phyloP scores from a whole-genome alignment of 2,113 vertebrate genomes.

The Ondatra zibethicus region DNA sequence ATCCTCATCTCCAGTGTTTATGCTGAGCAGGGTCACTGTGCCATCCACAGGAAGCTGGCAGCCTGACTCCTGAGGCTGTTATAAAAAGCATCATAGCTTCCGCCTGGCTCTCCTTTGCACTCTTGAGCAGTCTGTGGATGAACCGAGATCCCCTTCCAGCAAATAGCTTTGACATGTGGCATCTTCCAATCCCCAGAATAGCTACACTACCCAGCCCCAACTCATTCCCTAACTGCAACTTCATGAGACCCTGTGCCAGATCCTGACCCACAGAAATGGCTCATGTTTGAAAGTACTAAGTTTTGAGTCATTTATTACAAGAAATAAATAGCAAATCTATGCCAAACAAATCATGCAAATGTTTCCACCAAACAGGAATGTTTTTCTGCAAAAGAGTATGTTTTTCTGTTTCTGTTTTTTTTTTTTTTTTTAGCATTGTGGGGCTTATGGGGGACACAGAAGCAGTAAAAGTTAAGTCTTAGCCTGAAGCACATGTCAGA shows the following conservation, averaged over 20 bases:
- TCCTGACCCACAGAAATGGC: not conserved
- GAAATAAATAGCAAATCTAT: not conserved
- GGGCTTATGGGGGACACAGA: not conserved
- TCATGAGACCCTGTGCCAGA: not conserved
- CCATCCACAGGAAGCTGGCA: too few species aligned
- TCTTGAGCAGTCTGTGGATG: not conserved
- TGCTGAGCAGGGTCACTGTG: not conserved
- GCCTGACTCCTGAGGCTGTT: not conserved
- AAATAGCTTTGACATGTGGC: not conserved
- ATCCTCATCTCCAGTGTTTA: not conserved
- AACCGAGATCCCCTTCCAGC: not conserved
- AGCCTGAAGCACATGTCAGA: too few species aligned
- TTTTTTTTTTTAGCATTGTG: too few species aligned
- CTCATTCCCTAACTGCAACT: not conserved
- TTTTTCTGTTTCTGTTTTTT: not conserved
- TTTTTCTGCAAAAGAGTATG: not conserved
- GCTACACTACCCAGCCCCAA: not conserved
- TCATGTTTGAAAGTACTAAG: not conserved
- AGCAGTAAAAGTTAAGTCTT: not conserved
- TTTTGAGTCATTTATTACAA: not conserved
- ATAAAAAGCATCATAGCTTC: not conserved
- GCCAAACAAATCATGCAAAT: not conserved
- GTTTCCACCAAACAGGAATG: too few species aligned
- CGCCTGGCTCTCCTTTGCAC: not conserved
- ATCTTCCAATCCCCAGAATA: rapidly evolving